Conservation (phyloP, 2,888 invertebrate species). For the Drosophila anceps region DNA sequence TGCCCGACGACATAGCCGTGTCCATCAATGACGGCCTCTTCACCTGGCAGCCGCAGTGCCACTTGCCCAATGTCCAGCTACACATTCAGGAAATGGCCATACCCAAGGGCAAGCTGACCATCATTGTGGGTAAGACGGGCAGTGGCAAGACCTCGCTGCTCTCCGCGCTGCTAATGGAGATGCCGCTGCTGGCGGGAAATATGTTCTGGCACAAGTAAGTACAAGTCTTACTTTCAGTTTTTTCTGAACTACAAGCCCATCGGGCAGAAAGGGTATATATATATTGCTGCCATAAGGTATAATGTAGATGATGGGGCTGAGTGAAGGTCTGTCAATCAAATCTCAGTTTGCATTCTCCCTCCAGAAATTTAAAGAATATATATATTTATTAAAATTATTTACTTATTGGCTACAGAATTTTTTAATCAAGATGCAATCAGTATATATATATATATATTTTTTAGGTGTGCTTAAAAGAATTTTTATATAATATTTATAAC, state of each 20-base stretch:
- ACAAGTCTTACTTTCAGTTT: not conserved
- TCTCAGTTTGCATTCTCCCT: too few species aligned
- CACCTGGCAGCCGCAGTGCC: conserved; percentile 64
- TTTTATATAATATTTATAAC: too few species aligned
- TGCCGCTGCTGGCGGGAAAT: conserved; percentile 89
- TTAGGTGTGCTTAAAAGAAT: too few species aligned
- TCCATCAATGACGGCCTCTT: conserved; percentile 83
- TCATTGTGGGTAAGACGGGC: conserved; percentile 92
- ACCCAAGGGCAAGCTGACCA: conserved; percentile 88
- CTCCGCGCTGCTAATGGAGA: conserved; percentile 92
- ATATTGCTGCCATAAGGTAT: too few species aligned
- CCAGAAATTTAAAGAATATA: too few species aligned
- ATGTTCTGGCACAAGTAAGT: conserved; percentile 88
- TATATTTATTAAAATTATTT: too few species aligned
- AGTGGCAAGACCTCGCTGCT: conserved; percentile 93
- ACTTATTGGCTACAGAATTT: too few species aligned
- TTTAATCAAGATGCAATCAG: too few species aligned
- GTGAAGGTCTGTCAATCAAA: too few species aligned
- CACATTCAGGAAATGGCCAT: conserved; percentile 83
- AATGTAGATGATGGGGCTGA: not conserved
- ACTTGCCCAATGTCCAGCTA: conserved; percentile 65
- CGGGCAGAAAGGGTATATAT: too few species aligned
- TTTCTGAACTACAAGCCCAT: not conserved
- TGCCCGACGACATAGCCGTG: conserved; percentile 84
- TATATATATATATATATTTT: too few species aligned